Conservation (phyloP, 37 sponge, comb jelly and placozoan genomes). For the Hexactinellida sp. region DNA sequence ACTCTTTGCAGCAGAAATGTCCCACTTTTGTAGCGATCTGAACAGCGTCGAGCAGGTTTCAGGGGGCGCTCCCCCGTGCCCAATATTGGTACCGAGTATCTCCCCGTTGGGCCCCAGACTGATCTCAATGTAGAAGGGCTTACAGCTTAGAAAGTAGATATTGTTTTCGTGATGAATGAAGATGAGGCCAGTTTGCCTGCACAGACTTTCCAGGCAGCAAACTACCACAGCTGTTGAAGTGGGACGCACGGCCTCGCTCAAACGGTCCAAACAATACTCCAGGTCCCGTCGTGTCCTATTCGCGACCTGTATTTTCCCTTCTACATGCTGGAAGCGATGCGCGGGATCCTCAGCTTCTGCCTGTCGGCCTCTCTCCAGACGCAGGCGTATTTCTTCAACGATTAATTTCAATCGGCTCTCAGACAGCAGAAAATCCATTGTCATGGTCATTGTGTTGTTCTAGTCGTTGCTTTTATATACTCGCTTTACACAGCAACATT, state of each 20-base stretch:
- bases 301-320: neutral
- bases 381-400: neutral
- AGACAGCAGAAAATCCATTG: constrained; percentile 17
- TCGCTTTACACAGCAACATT: neutral
- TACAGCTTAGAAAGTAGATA: neutral
- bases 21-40: neutral
- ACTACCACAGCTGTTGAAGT: neutral
- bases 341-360: neutral
- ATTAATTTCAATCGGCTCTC: neutral
- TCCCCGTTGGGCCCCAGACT: neutral
- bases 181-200: neutral
- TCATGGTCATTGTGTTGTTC: neutral
- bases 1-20: neutral
- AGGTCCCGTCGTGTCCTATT: neutral
- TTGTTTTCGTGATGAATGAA: constrained; percentile 6
- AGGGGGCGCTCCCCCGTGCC: neutral
- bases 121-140: constrained; percentile 10
- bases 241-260: constrained; percentile 2
- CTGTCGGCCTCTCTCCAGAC: constrained; percentile 10
- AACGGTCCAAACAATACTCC: constrained; percentile 5
- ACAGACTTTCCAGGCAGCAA: neutral
- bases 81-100: neutral
- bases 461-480: neutral
- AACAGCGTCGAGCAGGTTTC: neutral
- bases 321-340: constrained; percentile 10